phyloP scores from a whole-genome alignment of 2,888 invertebrate genomes.

The Morinoia aosen region DNA sequence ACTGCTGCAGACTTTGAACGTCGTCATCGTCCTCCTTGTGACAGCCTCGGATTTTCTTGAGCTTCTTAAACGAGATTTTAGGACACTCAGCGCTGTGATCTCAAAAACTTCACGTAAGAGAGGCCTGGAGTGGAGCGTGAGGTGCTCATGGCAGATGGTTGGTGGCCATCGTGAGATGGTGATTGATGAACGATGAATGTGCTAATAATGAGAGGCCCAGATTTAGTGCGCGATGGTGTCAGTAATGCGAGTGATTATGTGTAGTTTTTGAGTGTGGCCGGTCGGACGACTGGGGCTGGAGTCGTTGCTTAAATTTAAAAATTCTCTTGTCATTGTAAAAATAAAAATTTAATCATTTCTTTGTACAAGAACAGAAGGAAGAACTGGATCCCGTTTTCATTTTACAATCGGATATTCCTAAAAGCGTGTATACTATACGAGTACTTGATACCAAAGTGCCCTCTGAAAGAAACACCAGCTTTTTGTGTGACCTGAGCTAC shows the following conservation, averaged over 20 bases:
- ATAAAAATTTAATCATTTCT: too few relatives aligned
- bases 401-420: too few relatives aligned
- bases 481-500: too few relatives aligned
- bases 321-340: too few relatives aligned
- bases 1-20: slow-evolving; percentile 43
- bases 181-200: neutral
- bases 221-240: neutral
- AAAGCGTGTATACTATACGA: too few relatives aligned
- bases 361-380: too few relatives aligned
- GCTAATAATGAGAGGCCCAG: neutral
- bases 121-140: neutral
- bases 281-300: neutral
- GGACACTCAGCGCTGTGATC: neutral
- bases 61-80: slow-evolving; percentile 9
- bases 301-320: too few relatives aligned
- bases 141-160: neutral
- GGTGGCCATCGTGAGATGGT: neutral
- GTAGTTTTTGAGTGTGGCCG: neutral
- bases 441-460: too few relatives aligned
- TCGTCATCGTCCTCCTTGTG: neutral
- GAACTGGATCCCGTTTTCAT: too few relatives aligned
- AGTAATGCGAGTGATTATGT: neutral
- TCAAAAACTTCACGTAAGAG: neutral
- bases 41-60: slow-evolving; percentile 23
- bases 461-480: too few relatives aligned